Evolutionary conservation across 2,113 vertebrate genomes (phyloP).

Genomic region (Leucosticte australis): DNA sequence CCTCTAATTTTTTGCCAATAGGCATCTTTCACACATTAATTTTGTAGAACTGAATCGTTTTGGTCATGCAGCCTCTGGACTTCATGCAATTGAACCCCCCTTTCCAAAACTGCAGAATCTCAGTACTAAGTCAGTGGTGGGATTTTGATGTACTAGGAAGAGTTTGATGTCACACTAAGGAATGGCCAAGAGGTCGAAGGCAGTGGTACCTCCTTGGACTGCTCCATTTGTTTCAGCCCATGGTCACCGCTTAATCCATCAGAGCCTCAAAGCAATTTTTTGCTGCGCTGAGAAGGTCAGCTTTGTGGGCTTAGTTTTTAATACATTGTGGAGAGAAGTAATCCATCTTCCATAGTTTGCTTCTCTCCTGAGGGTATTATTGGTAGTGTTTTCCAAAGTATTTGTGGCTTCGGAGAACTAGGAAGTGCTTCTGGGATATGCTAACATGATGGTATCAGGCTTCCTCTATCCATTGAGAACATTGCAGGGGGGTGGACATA

Average conservation of each 20-base stretch:
- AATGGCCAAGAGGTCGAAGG: neutral
- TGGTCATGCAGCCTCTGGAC: neutral
- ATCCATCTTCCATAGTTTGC: neutral
- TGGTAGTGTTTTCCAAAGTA: neutral
- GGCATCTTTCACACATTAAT: neutral
- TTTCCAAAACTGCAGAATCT: neutral
- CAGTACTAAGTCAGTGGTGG: neutral
- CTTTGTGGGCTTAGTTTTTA: neutral
- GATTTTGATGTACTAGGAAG: neutral
- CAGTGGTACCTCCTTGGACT: neutral
- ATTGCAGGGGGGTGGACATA: neutral
- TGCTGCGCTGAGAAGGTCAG: neutral
- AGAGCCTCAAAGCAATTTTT: neutral
- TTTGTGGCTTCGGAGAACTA: neutral
- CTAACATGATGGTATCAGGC: neutral
- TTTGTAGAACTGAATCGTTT: neutral
- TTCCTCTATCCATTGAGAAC: neutral
- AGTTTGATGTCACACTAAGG: neutral
- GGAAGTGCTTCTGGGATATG: neutral
- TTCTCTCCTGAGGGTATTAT: neutral
- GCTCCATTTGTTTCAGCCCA: neutral
- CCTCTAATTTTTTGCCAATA: neutral
- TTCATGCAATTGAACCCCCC: accelerated
- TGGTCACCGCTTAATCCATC: neutral
- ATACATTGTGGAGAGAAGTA: neutral